These are phyloP conservation scores for Plotosus lineatus DNA, from an alignment of 2,113 vertebrate species.

Conservation along the genomic window DNA sequence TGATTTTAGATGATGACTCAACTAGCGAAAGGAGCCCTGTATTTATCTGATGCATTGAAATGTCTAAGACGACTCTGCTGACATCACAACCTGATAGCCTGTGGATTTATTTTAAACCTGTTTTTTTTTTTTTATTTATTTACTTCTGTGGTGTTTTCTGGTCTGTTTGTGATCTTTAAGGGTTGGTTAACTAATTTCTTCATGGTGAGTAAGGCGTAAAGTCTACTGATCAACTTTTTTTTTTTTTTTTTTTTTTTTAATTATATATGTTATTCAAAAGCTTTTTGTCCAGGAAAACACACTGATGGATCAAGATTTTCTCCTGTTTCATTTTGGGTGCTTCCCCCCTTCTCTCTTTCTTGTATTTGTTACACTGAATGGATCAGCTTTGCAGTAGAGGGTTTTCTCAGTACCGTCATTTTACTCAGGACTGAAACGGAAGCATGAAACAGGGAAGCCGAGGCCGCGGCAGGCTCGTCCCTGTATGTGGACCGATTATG, in stretches of 20 bases:
- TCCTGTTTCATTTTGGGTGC: background rate
- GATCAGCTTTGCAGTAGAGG: background rate
- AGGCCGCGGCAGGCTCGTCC: slow-evolving; percentile 30
- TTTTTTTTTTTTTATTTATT: slow-evolving; percentile 20
- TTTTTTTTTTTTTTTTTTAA: background rate
- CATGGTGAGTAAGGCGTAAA: slow-evolving; percentile 7
- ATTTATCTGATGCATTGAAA: slow-evolving; percentile 44
- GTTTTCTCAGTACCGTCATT: slow-evolving; percentile 20
- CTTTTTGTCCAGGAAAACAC: background rate
- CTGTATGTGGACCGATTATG: slow-evolving; percentile 59
- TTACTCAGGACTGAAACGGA: slow-evolving; percentile 15
- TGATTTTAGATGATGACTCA: slow-evolving; percentile 19
- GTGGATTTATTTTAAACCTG: too few relatives aligned
- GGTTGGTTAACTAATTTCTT: slow-evolving; percentile 24
- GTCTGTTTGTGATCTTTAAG: slow-evolving; percentile 32
- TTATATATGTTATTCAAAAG: slow-evolving; percentile 16
- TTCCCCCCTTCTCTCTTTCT: background rate
- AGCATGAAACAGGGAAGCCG: slow-evolving; percentile 24
- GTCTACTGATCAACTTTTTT: background rate
- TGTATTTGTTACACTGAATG: background rate
- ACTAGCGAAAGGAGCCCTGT: slow-evolving; percentile 15
- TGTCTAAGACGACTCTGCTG: slow-evolving; percentile 16
- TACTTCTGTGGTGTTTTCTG: slow-evolving; percentile 30
- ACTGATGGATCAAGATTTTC: background rate
- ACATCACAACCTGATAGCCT: slow-evolving; percentile 36